phyloP scores from a whole-genome alignment of 2,113 vertebrate species.

The Toxotes chatareus region DNA sequence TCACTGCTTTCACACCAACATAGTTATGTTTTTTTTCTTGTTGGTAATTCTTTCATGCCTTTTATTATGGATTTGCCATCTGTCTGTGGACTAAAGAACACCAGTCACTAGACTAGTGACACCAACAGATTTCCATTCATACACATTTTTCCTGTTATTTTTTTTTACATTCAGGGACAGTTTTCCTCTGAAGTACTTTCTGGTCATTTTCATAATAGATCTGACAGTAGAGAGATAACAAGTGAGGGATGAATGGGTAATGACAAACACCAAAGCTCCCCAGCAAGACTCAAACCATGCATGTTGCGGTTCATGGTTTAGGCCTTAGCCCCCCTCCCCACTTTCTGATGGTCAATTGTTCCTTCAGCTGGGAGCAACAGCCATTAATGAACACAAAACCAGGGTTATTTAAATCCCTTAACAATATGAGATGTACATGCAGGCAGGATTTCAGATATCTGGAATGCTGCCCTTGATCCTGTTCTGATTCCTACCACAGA shows the following conservation, averaged over 20 bases:
- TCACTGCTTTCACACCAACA: too few species aligned
- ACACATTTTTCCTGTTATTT: constrained; percentile 42
- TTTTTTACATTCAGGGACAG: constrained; percentile 26
- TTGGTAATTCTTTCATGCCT: not conserved
- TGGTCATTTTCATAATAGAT: not conserved
- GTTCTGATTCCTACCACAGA: not conserved
- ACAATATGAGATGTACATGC: not conserved
- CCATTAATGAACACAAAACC: not conserved
- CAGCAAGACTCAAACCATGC: not conserved
- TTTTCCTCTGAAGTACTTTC: not conserved
- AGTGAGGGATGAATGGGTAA: not conserved
- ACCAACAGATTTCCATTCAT: constrained; percentile 40
- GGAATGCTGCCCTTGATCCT: not conserved
- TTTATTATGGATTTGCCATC: not conserved
- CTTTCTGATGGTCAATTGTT: constrained; percentile 1
- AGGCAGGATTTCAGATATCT: not conserved
- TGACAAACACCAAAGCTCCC: not conserved
- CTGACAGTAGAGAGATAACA: not conserved
- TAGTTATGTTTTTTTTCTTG: too few species aligned
- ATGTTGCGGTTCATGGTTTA: not conserved
- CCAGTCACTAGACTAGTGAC: constrained; percentile 58
- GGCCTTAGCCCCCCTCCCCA: not conserved
- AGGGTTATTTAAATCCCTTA: constrained; percentile 6
- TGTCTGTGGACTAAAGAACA: not conserved
- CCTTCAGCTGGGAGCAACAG: not conserved